Conservation (phyloP, 2,888 invertebrate genomes). For the Anticlea derivata region DNA sequence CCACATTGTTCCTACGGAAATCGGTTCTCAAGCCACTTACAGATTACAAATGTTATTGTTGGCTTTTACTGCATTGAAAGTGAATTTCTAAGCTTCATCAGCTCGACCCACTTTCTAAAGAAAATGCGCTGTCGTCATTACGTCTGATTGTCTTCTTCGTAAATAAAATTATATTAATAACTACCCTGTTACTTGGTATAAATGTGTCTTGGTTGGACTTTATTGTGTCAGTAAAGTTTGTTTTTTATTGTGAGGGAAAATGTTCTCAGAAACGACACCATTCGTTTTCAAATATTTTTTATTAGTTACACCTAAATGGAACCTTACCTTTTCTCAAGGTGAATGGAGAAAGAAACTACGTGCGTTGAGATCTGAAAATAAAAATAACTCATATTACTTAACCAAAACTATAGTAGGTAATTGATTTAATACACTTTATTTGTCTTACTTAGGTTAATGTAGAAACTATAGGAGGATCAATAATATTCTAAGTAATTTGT, state of each 20-base stretch:
- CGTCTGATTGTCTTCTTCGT: conserved; percentile 43
- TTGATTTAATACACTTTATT: no score
- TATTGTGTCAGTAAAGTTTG: conserved; percentile 8
- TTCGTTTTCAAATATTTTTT: not conserved
- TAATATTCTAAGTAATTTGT: no score
- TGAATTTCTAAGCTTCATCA: conserved; percentile 58
- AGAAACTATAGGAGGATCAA: no score
- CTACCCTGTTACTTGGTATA: conserved; percentile 27
- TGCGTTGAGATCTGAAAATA: conserved; percentile 9
- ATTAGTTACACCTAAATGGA: no score
- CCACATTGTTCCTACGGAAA: conserved; percentile 22
- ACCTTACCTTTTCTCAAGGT: conserved; percentile 8
- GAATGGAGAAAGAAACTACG: not conserved
- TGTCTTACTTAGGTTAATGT: no score
- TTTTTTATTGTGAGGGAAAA: conserved; percentile 6
- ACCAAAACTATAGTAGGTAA: no score
- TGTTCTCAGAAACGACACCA: not conserved
- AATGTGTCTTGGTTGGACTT: conserved; percentile 19
- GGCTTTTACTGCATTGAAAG: conserved; percentile 50
- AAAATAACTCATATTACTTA: not conserved
- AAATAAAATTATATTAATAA: conserved; percentile 37
- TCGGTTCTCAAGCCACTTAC: conserved; percentile 50
- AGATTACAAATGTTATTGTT: conserved; percentile 46
- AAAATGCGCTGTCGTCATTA: conserved; percentile 57
- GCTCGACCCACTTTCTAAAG: conserved; percentile 62